Base-by-base conservation (phyloP, 2,888 invertebrate species). In the Leptinotarsa rubiginosa region DNA sequence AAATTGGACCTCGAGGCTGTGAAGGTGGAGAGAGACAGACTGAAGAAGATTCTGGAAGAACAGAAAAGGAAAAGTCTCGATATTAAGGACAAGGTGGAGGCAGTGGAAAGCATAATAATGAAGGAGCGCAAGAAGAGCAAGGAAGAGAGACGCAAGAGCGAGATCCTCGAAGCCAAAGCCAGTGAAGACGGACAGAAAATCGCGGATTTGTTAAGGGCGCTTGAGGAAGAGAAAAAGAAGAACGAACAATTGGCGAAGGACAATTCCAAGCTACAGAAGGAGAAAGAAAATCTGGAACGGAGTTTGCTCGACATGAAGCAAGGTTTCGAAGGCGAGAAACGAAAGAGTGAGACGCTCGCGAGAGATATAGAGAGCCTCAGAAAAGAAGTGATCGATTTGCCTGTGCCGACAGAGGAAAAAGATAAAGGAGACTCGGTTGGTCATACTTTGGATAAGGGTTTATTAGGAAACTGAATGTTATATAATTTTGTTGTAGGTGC, bases 81-180 rank as follows among this genome's bases (percentile, higher is more conserved):
- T 16, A 82, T 83, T 18, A 82, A 81, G 65, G 76, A 74, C 22
- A 82, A 83, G 72, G 81, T 80, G 52, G 82, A 75, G 56, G 82
- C 72, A 77, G 84, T 81, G 71, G 83, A 79, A 76, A 82, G 78
- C 41, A 75, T 82, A 4, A 80, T 83, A 52, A 70, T 62, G 18
- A 82, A 79, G 69, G 81, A 83, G n/a, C 76, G 81, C 16, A 77
- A 72, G 62, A 81, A 78, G 47, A 83, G 82, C 65, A 81, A 82
- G 67, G 80, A 82, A 47, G 75, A 85, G 49, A 77, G 79, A 70
- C 75, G 77, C 22, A 77, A 75, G 69, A 75, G 80, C 10, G 77
- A 79, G 54, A 73, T 71, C 18, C 65, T 81, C 18, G 67, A 56
- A 25, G 64, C 64, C 12, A 66, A 73, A 69, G 54, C 80, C 12